A percentile compares a stretch with the other conserved stretches of the same genome.
Conservation (phyloP, 2,888 invertebrate species). For the Hetaerina titia region DNA sequence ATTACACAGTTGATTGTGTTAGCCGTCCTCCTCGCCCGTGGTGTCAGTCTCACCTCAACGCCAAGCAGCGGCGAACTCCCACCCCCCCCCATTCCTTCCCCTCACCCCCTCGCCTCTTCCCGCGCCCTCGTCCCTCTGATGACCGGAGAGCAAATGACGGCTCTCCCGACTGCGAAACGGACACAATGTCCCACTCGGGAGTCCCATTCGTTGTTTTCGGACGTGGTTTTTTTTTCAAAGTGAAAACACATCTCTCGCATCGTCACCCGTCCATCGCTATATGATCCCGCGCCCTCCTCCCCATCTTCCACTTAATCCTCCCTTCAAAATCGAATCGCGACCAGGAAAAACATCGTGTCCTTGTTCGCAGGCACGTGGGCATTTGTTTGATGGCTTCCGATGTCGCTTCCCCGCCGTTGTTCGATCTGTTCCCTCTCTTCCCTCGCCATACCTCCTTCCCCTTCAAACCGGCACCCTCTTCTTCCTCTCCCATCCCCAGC, state of each 20-base stretch:
- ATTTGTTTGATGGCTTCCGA: neutral
- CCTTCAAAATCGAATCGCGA: constrained; percentile 17
- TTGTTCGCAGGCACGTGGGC: neutral
- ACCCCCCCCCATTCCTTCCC: neutral
- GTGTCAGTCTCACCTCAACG: neutral
- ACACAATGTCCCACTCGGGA: neutral
- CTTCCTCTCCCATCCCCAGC: neutral
- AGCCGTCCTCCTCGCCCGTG: neutral
- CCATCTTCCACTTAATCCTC: constrained; percentile 1
- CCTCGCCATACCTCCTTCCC: neutral
- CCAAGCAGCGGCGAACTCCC: neutral
- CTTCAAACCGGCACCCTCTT: too few relatives aligned
- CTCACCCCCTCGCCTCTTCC: neutral
- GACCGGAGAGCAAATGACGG: neutral
- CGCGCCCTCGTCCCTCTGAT: neutral
- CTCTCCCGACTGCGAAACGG: neutral
- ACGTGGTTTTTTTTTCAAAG: neutral
- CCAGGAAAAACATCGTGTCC: neutral
- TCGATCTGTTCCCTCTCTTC: neutral
- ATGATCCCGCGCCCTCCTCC: neutral
- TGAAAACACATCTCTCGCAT: neutral
- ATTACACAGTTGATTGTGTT: neutral
- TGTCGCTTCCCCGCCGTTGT: neutral
- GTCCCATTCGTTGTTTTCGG: neutral
- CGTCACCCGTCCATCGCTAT: neutral